These are phyloP conservation scores for Caenorhabditis doughertyi DNA, from an alignment of 2,888 invertebrate species.

Conservation along the genomic window DNA sequence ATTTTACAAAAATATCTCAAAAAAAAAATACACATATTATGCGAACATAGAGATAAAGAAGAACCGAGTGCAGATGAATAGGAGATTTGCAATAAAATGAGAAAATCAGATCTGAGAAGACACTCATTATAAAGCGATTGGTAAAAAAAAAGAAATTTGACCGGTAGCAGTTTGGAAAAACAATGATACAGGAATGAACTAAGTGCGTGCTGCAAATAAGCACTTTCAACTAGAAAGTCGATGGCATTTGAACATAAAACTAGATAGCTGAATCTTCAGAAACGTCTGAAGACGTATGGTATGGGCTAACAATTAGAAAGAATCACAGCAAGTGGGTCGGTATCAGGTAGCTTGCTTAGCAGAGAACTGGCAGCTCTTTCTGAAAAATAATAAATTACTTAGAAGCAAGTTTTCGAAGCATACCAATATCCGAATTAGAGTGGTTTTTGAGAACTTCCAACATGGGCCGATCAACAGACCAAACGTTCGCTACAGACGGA, in stretches of 20 bases:
- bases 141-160: slow-evolving; percentile 5
- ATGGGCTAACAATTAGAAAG: slow-evolving; percentile 8
- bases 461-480: slow-evolving; percentile 46
- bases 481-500: slow-evolving; percentile 32
- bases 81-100: slow-evolving; percentile 34
- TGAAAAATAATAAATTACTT: slow-evolving; percentile 8
- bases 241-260: slow-evolving; percentile 14
- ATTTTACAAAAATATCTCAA: neutral
- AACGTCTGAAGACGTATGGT: neutral
- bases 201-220: slow-evolving; percentile 31
- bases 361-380: slow-evolving; percentile 35
- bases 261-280: neutral
- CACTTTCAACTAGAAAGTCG: slow-evolving; percentile 28
- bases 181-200: neutral
- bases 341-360: slow-evolving; percentile 17
- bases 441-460: slow-evolving; percentile 52
- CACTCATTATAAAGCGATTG: slow-evolving; percentile 1
- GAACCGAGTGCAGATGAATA: slow-evolving; percentile 37
- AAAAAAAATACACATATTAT: slow-evolving; percentile 20
- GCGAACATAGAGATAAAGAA: slow-evolving; percentile 2
- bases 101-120: slow-evolving; percentile 11
- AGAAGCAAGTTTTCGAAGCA: slow-evolving; percentile 17
- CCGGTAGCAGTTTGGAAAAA: slow-evolving; percentile 8
- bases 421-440: slow-evolving; percentile 53
- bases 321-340: slow-evolving; percentile 16